Evolutionary conservation across 2,113 vertebrate genomes (phyloP).

Genomic region (Barbus barbus): DNA sequence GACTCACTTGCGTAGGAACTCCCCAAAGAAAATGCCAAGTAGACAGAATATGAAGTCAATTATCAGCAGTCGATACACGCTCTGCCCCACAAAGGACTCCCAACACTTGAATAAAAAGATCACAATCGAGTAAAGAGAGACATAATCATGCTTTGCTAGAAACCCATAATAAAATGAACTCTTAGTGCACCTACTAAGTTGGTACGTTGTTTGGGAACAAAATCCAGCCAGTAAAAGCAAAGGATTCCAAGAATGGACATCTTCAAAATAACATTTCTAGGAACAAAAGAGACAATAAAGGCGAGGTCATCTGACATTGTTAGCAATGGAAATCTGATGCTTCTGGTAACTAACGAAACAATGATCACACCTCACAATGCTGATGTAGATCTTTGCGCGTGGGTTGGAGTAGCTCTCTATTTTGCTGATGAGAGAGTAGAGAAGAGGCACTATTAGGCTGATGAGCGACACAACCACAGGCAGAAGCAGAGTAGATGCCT

Average conservation of each 20-base stretch:
- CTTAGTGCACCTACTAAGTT: slow-evolving; percentile 54
- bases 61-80: slow-evolving; percentile 89
- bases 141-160: not conserved
- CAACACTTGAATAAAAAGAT: slow-evolving; percentile 81
- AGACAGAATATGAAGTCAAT: slow-evolving; percentile 91
- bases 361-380: slow-evolving; percentile 81
- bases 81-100: slow-evolving; percentile 90
- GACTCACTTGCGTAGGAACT: slow-evolving; percentile 90
- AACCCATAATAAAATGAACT: slow-evolving; percentile 2
- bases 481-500: slow-evolving; percentile 82
- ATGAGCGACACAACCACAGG: slow-evolving; percentile 84
- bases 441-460: slow-evolving; percentile 82
- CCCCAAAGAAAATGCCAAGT: slow-evolving; percentile 88
- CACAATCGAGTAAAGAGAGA: not conserved
- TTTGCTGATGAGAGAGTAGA: slow-evolving; percentile 84
- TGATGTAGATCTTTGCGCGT: slow-evolving; percentile 77
- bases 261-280: slow-evolving; percentile 88
- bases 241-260: slow-evolving; percentile 88
- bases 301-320: not conserved
- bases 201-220: slow-evolving; percentile 72
- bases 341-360: not conserved
- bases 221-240: slow-evolving; percentile 89
- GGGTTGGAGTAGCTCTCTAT: slow-evolving; percentile 85
- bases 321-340: not conserved
- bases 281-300: slow-evolving; percentile 20